These are phyloP conservation scores for Fistularia tabacaria DNA, from an alignment of 2,797 vertebrate species.

Conservation along the genomic window DNA sequence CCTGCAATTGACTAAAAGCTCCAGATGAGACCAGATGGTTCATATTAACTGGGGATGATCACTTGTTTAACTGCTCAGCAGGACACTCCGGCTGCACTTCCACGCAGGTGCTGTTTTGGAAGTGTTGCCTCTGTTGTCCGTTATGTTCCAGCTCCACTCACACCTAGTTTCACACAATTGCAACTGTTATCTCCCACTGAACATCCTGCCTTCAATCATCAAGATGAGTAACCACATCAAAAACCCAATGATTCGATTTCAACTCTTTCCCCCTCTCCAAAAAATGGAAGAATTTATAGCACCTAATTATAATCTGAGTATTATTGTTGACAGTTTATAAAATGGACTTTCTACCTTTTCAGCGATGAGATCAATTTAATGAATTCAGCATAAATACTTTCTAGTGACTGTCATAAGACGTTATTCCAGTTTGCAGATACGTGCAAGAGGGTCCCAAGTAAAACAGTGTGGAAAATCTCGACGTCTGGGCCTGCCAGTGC, in stretches of 20 bases:
- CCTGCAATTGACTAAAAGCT: background rate
- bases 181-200: slow-evolving; percentile 44
- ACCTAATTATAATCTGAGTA: no score
- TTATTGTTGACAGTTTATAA: no score
- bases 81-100: slow-evolving; percentile 44
- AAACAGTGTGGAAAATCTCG: no score
- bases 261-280: background rate
- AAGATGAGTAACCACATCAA: background rate
- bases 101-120: slow-evolving; percentile 23
- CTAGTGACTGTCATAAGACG: no score
- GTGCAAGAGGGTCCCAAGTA: no score
- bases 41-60: slow-evolving; percentile 26
- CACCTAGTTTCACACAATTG: slow-evolving; percentile 53
- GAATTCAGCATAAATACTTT: no score
- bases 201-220: slow-evolving; percentile 43
- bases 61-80: slow-evolving; percentile 39
- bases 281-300: no score
- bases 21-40: slow-evolving; percentile 45
- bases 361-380: no score
- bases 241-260: slow-evolving; percentile 9
- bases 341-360: no score
- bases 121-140: slow-evolving; percentile 12
- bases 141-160: slow-evolving; percentile 42
- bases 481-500: no score
- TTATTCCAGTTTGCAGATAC: no score